Percentiles rank a stretch among this genome's conserved stretches.
phyloP scores from a whole-genome alignment of 2,888 invertebrate genomes.

The Epirrhoe tristata region DNA sequence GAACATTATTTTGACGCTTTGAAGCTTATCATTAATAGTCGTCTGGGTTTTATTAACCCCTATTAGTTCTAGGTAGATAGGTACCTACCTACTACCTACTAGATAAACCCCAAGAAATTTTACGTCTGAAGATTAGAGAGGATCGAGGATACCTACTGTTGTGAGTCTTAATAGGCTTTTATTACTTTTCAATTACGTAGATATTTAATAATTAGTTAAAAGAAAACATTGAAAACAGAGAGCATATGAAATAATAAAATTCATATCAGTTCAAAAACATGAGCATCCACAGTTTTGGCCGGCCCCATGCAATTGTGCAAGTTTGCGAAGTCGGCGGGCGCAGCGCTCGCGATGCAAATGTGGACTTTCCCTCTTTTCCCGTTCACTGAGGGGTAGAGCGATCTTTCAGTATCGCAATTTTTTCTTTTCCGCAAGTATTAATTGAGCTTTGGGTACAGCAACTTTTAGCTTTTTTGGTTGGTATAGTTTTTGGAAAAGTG shows the following conservation, averaged over 20 bases:
- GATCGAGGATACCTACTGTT: too few species aligned
- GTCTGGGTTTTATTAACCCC: too few species aligned
- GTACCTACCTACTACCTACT: too few species aligned
- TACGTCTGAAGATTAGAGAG: too few species aligned
- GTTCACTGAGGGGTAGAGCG: slow-evolving; percentile 28
- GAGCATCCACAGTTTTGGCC: slow-evolving; percentile 9
- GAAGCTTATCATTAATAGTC: too few species aligned
- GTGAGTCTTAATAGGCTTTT: too few species aligned
- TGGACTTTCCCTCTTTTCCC: slow-evolving; percentile 74
- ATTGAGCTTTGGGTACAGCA: not conserved
- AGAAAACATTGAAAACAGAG: not conserved
- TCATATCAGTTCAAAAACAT: not conserved
- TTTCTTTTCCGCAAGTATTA: not conserved
- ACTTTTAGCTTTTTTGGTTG: not conserved
- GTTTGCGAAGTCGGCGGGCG: slow-evolving; percentile 59
- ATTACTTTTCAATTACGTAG: too few species aligned
- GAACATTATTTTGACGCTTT: too few species aligned
- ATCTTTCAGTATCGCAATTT: slow-evolving; percentile 10
- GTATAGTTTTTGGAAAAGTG: not conserved
- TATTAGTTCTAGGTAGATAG: too few species aligned
- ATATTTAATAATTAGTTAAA: too few species aligned
- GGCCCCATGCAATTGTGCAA: slow-evolving; percentile 42
- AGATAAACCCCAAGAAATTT: too few species aligned
- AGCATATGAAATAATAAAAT: not conserved
- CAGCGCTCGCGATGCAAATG: slow-evolving; percentile 75